A percentile compares a stretch with the other conserved stretches of the same genome.
These are phyloP conservation scores for Larimichthys crocea DNA, from an alignment of 2,113 vertebrate genomes.

Conservation along the genomic window DNA sequence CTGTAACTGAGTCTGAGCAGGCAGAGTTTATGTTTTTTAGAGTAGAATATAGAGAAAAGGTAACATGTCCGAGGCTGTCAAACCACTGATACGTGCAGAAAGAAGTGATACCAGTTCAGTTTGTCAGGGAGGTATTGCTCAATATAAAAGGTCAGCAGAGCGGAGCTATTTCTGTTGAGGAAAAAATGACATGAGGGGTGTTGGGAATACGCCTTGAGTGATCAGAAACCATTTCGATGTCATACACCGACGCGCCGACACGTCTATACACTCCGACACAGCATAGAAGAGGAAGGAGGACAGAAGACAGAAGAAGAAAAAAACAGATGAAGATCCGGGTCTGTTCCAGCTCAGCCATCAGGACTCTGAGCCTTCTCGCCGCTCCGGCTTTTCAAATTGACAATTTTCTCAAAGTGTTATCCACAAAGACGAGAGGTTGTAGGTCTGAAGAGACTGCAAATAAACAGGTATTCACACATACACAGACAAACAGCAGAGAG, in stretches of 20 bases:
- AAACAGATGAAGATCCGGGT: constrained; percentile 9
- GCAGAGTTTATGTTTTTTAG: not conserved
- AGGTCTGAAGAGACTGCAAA: constrained; percentile 27
- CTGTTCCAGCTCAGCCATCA: constrained; percentile 56
- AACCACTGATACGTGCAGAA: constrained; percentile 16
- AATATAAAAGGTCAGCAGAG: constrained; percentile 49
- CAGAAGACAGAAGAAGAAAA: constrained; percentile 1
- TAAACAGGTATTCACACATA: constrained; percentile 31
- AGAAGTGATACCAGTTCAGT: constrained; percentile 29
- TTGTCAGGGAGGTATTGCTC: constrained; percentile 27
- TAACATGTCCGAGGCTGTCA: not conserved
- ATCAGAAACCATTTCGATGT: constrained; percentile 32
- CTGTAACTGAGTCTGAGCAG: too few relatives aligned
- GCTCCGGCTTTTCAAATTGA: constrained; percentile 54
- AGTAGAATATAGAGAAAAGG: not conserved
- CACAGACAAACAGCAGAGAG: not conserved
- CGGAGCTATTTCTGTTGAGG: constrained; percentile 27
- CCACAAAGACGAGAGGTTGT: constrained; percentile 45
- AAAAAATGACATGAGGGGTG: constrained; percentile 36
- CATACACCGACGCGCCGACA: not conserved
- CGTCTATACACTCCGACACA: not conserved
- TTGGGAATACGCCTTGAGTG: constrained; percentile 47
- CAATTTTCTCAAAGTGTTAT: constrained; percentile 63
- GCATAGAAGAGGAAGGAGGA: not conserved
- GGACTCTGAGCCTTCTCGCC: constrained; percentile 19